Evolutionary conservation across 2,113 vertebrate species (phyloP).

Genomic region (Pelobates fuscus): DNA sequence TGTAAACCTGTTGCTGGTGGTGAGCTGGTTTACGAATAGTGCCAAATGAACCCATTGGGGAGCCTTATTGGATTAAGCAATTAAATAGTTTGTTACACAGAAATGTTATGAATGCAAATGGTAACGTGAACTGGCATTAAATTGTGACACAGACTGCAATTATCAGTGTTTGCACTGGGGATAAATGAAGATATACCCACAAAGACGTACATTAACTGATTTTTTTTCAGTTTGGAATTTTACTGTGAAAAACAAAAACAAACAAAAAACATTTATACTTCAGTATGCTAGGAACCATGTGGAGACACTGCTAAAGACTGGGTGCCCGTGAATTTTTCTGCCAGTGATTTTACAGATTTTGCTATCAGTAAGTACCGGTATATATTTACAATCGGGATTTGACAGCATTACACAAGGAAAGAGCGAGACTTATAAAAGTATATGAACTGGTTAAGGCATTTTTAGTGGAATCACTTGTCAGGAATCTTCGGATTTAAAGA

Average conservation of each 20-base stretch:
- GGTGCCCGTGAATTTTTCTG: background rate
- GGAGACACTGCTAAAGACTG: background rate
- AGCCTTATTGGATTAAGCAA: conserved; percentile 38
- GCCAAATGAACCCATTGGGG: conserved; percentile 35
- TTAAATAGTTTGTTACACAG: conserved; percentile 4
- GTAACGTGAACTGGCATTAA: conserved; percentile 23
- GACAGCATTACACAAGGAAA: no score
- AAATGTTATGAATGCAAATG: conserved; percentile 14
- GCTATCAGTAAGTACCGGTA: background rate
- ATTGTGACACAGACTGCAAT: background rate
- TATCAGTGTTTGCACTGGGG: conserved; percentile 18
- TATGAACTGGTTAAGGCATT: no score
- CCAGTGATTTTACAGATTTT: background rate
- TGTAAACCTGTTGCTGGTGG: conserved; percentile 35
- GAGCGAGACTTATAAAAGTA: no score
- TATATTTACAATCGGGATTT: background rate
- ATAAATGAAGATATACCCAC: background rate
- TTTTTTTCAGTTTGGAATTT: conserved; percentile 14
- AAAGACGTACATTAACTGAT: conserved; percentile 4
- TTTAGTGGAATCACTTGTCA: no score
- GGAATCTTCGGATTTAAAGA: no score
- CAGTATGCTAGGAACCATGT: background rate
- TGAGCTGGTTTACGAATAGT: conserved; percentile 25
- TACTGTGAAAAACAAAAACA: conserved; percentile 37
- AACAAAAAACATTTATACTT: conserved; percentile 11